phyloP scores from a whole-genome alignment of 2,113 vertebrate species.

The Hippocampus comes region DNA sequence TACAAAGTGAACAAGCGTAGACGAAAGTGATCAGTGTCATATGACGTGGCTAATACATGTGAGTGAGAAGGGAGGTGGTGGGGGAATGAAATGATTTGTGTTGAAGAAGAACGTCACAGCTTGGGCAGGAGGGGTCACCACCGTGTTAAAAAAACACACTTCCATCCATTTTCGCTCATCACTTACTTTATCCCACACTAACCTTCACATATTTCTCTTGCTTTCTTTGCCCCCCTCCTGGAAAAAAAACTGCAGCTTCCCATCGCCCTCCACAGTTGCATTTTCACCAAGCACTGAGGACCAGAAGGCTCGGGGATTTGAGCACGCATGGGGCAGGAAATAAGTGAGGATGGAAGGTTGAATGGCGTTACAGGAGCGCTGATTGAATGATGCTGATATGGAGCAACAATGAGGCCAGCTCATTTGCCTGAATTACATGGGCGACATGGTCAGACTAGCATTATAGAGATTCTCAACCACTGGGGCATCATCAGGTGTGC shows the following conservation, averaged over 20 bases:
- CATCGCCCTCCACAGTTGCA: slow-evolving; percentile 48
- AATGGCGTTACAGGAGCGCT: slow-evolving; percentile 38
- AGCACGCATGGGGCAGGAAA: neutral
- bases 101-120: slow-evolving; percentile 37
- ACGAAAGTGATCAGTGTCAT: slow-evolving; percentile 74
- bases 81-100: neutral
- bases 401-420: slow-evolving; percentile 62
- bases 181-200: slow-evolving; percentile 30
- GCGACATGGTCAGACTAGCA: slow-evolving; percentile 17
- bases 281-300: slow-evolving; percentile 46
- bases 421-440: slow-evolving; percentile 32
- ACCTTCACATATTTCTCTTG: slow-evolving; percentile 34
- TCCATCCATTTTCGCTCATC: slow-evolving; percentile 45
- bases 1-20: slow-evolving; percentile 31
- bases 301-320: slow-evolving; percentile 19
- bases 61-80: neutral
- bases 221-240: slow-evolving; percentile 49
- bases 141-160: slow-evolving; percentile 32
- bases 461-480: neutral
- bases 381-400: slow-evolving; percentile 28
- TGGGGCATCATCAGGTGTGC: too few species aligned
- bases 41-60: slow-evolving; percentile 2
- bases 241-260: slow-evolving; percentile 28
- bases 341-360: slow-evolving; percentile 14
- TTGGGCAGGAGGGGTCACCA: slow-evolving; percentile 49